Evolutionary conservation across 2,797 vertebrate species (phyloP).

Genomic region (Takifugu rubripes): DNA sequence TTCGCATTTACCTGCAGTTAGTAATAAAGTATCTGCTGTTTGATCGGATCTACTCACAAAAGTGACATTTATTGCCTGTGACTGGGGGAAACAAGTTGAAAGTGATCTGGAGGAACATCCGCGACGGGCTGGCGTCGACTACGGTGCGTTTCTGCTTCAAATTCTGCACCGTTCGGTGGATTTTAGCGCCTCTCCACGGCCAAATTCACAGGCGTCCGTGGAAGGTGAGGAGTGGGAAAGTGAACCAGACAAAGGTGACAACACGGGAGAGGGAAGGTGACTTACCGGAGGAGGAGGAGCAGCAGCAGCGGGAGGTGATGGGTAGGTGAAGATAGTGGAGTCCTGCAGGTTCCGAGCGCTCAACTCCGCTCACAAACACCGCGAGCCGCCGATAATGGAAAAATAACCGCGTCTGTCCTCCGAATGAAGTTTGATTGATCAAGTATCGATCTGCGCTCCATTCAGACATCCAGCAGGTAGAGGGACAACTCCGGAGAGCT

Average conservation of each 20-base stretch:
- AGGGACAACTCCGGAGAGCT: constrained; percentile 44
- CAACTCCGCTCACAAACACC: constrained; percentile 31
- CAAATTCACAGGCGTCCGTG: background rate
- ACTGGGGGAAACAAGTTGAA: too few relatives aligned
- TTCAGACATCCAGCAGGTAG: constrained; percentile 26
- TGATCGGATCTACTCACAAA: too few relatives aligned
- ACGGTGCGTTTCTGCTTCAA: too few relatives aligned
- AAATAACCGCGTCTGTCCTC: constrained; percentile 9
- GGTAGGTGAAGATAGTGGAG: constrained; percentile 50
- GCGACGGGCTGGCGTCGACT: too few relatives aligned
- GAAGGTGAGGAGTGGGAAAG: background rate
- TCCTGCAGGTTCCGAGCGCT: constrained; percentile 36
- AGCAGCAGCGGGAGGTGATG: constrained; percentile 9
- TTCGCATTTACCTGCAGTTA: too few relatives aligned
- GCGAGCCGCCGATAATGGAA: constrained; percentile 15
- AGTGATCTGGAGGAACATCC: too few relatives aligned
- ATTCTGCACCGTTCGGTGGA: too few relatives aligned
- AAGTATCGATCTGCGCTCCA: constrained; percentile 4
- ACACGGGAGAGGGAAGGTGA: constrained; percentile 33
- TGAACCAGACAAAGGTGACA: background rate
- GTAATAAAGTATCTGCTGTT: too few relatives aligned
- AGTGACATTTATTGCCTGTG: too few relatives aligned
- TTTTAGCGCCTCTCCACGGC: too few relatives aligned
- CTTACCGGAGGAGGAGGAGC: constrained; percentile 46
- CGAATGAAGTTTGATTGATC: constrained; percentile 1